phyloP scores from a whole-genome alignment of 2,113 vertebrate species.

The Condylura cristata region DNA sequence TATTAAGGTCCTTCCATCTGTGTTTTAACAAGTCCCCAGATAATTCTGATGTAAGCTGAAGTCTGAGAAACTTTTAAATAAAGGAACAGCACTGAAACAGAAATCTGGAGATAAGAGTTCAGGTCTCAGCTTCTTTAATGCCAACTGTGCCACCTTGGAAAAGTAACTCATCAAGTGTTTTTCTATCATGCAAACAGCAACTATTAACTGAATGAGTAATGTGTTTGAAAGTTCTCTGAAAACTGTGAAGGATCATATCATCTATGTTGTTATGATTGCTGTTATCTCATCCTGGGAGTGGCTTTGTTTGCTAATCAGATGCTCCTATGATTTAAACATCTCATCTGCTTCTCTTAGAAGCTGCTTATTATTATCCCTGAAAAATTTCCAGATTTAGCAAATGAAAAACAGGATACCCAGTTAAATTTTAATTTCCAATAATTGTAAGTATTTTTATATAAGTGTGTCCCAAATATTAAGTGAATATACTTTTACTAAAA shows the following conservation, averaged over 20 bases:
- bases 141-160: background rate
- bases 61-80: background rate
- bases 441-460: background rate
- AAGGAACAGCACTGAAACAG: background rate
- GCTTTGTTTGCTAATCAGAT: constrained; percentile 57
- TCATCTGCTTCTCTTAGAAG: constrained; percentile 33
- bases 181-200: background rate
- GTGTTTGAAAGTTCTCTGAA: constrained; percentile 39
- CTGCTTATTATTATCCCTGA: background rate
- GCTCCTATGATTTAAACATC: background rate
- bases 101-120: background rate
- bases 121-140: background rate
- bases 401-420: background rate
- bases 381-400: background rate
- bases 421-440: constrained; percentile 30
- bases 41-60: background rate
- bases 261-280: background rate
- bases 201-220: constrained; percentile 46
- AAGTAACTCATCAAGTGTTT: background rate
- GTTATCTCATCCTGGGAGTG: constrained; percentile 52
- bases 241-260: background rate
- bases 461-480: background rate
- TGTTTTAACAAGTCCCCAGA: background rate
- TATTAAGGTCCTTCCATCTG: background rate
- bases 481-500: background rate